These are phyloP conservation scores for Tupaia chinensis DNA, from an alignment of 2,113 vertebrate species.

Conservation along the genomic window DNA sequence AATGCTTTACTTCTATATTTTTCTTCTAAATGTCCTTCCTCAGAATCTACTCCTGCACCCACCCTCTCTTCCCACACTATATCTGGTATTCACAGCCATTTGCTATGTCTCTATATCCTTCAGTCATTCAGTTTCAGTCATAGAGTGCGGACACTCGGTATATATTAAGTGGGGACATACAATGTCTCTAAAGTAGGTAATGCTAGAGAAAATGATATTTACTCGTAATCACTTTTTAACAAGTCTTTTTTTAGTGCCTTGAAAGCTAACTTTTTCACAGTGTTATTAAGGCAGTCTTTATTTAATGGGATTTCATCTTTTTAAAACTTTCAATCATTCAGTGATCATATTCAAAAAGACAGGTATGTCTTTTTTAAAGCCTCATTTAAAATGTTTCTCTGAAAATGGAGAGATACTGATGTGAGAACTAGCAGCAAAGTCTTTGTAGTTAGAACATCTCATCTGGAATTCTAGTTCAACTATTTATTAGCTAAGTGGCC, in stretches of 20 bases:
- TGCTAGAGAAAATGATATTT: neutral
- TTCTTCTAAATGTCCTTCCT: too few relatives aligned
- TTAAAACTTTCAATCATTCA: conserved; percentile 31
- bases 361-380: conserved; percentile 21
- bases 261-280: neutral
- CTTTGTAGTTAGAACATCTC: neutral
- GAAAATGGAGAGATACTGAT: conserved; percentile 41
- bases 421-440: conserved; percentile 30
- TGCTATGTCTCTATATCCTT: too few relatives aligned
- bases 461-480: conserved; percentile 30
- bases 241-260: neutral
- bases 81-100: too few relatives aligned
- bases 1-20: too few relatives aligned
- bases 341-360: conserved; percentile 36
- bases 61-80: too few relatives aligned
- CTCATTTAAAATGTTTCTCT: conserved; percentile 32
- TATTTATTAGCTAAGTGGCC: neutral
- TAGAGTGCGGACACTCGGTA: too few relatives aligned
- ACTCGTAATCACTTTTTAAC: neutral
- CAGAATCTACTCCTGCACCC: too few relatives aligned
- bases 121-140: too few relatives aligned
- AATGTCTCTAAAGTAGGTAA: neutral
- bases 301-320: neutral
- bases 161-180: too few relatives aligned
- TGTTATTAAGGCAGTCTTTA: neutral